A percentile compares a stretch with the other conserved stretches of the same genome.
Conservation (phyloP, 2,888 invertebrate species). For the Salticus scenicus region DNA sequence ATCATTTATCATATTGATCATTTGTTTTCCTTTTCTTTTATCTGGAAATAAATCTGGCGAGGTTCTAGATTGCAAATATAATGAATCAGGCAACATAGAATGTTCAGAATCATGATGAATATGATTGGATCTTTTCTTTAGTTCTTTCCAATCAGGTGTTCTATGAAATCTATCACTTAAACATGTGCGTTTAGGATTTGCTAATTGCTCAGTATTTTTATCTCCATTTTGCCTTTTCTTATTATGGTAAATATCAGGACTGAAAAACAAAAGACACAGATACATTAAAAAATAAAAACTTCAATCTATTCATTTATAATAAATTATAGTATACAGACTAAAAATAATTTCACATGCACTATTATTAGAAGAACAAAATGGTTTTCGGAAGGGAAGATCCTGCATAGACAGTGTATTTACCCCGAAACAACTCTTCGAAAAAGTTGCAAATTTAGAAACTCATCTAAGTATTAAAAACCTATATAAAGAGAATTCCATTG, state of each 20-base stretch:
- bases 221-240: conserved; percentile 66
- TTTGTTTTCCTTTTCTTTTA: conserved; percentile 43
- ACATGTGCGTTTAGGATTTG: conserved; percentile 60
- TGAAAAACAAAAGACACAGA: conserved; percentile 22
- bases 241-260: conserved; percentile 21
- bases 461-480: no score
- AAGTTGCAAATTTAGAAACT: no score
- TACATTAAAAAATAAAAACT: not conserved
- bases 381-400: no score
- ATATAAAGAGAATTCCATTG: no score
- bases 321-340: no score
- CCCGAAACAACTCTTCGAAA: no score
- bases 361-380: no score
- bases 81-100: not conserved
- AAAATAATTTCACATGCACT: no score
- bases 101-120: not conserved
- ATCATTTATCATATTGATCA: conserved; percentile 26
- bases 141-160: conserved; percentile 12
- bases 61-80: not conserved
- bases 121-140: not conserved
- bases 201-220: conserved; percentile 41
- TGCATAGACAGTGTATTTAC: no score
- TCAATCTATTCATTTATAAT: not conserved
- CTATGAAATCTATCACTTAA: conserved; percentile 26
- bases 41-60: conserved; percentile 30